These are phyloP conservation scores for Perdita meconis DNA, from an alignment of 2,888 invertebrate genomes.

Conservation along the genomic window DNA sequence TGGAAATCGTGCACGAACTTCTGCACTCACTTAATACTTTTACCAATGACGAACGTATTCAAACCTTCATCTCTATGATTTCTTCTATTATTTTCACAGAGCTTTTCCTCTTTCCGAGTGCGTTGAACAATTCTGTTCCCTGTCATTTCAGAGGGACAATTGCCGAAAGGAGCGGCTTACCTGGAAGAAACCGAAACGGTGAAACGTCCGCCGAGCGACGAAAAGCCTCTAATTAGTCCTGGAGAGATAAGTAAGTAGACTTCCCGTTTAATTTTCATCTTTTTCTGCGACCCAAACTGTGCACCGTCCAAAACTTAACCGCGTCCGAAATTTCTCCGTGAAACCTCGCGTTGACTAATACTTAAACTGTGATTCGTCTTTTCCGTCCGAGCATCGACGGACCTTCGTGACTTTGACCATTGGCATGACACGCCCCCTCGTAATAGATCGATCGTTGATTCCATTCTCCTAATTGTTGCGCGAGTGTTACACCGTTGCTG, in stretches of 20 bases:
- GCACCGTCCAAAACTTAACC: slow-evolving; percentile 7
- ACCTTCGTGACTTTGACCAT: not conserved
- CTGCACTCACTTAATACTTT: no score
- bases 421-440: slow-evolving; percentile 2
- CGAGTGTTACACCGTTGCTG: slow-evolving; percentile 17
- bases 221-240: slow-evolving; percentile 78
- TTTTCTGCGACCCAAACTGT: slow-evolving; percentile 6
- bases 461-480: slow-evolving; percentile 1
- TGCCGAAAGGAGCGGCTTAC: slow-evolving; percentile 91
- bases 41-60: no score
- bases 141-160: slow-evolving; percentile 90
- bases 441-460: not conserved
- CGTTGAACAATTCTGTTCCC: not conserved
- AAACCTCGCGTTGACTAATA: slow-evolving; percentile 9
- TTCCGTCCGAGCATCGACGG: not conserved
- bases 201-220: slow-evolving; percentile 69
- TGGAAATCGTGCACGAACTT: no score
- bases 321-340: slow-evolving; percentile 1
- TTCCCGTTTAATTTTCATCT: not conserved
- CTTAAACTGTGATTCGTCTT: not conserved
- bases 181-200: slow-evolving; percentile 85
- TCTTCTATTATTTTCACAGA: no score
- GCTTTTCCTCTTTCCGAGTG: no score
- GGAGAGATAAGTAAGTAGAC: slow-evolving; percentile 81
- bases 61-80: no score